These are phyloP conservation scores for Apostichopus californicus DNA, from an alignment of 35 echinoderm and acorn worm genomes.

Conservation along the genomic window DNA sequence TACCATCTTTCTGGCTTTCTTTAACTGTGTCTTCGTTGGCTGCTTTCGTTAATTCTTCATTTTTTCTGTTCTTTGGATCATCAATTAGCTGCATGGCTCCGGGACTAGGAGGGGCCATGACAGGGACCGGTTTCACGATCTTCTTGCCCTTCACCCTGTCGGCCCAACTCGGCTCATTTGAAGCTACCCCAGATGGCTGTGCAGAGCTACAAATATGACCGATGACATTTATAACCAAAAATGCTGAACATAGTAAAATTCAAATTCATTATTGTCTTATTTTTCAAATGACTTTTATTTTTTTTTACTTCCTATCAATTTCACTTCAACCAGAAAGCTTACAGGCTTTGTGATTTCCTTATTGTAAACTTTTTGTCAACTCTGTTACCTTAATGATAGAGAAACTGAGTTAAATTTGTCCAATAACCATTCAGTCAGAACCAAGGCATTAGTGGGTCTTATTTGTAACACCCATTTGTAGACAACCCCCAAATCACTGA, in stretches of 20 bases:
- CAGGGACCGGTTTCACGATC: conserved; percentile 41
- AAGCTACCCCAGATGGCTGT: not conserved
- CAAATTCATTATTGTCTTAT: too few species aligned
- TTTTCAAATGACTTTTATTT: too few species aligned
- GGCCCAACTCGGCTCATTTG: conserved; percentile 82
- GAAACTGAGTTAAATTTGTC: too few species aligned
- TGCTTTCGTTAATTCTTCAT: conserved; percentile 51
- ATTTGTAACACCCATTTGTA: too few species aligned
- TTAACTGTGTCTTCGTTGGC: conserved; percentile 48
- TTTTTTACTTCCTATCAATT: too few species aligned
- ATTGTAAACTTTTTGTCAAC: too few species aligned
- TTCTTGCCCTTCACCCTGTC: conserved; percentile 85
- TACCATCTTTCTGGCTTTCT: conserved; percentile 61
- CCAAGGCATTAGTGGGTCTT: too few species aligned
- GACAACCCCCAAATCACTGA: too few species aligned
- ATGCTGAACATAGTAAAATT: not conserved
- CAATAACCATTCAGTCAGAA: too few species aligned
- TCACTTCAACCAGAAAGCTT: too few species aligned
- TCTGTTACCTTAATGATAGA: too few species aligned
- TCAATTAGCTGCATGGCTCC: not conserved
- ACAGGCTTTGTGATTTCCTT: too few species aligned
- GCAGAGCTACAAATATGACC: not conserved
- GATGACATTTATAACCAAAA: not conserved
- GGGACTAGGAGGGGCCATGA: conserved; percentile 4
- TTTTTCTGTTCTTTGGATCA: conserved; percentile 45